Base-by-base conservation (phyloP, 2,888 invertebrate species). In the Cantharis lateralis region DNA sequence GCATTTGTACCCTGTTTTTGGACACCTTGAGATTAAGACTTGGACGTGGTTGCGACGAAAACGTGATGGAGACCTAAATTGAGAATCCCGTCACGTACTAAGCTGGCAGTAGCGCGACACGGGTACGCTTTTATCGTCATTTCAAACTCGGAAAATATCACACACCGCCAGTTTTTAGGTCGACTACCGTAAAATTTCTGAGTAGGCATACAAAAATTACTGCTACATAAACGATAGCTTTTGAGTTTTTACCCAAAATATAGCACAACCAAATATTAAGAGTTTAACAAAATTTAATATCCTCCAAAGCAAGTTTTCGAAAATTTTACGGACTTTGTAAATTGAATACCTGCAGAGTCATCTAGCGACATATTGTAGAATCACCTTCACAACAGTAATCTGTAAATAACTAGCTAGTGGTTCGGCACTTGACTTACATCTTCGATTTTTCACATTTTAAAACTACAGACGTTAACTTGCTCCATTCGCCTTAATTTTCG, bases 91-190 rank as follows among this genome's bases (percentile, higher is more conserved):
- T 86, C 86, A 86, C 86, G 86, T 86, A 83, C 76, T 76, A 81
- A 78, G 82, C 84, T 83, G 82, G 86, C 85, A 83, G 84, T 84
- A 84, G 85, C 84, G 83, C 86, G 86, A 87, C 86, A 86, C 85
- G 86, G 85, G 85, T 86, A 86, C 86, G 86, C 86, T 87, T 86
- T 87, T 86, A 87, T 86, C 86, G 86, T 86, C 86, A 85, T 86
- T 86, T 86, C 86, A 85, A 86, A 86, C 85, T 82, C 83, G 84
- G 85, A 87, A 87, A 86, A 86, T 86, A 86, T 86, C 86, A 85
- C 85, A 86, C 85, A 85, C 86, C 85, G 83, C 83, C 84, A 85
- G 84, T 85, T 86, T 86, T 86, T 86, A 85, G 83, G 82, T 84
- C 82, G 82, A 82, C 80, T 84, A 84, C 84, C 83, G 81, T 83